phyloP scores from a whole-genome alignment of 2,113 vertebrate species.

The Sturnus vulgaris region DNA sequence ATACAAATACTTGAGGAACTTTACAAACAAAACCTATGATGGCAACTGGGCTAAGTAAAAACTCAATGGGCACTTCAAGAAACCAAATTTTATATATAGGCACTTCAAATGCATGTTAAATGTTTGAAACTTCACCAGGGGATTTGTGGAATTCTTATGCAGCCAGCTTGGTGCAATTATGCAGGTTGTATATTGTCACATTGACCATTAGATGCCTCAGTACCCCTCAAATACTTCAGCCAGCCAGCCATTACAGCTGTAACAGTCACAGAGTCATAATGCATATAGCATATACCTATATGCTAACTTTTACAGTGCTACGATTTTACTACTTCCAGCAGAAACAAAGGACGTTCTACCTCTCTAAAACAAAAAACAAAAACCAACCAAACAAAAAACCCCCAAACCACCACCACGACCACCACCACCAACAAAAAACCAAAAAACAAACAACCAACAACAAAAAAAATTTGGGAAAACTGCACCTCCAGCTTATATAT shows the following conservation, averaged over 20 bases:
- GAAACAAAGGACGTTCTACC: neutral
- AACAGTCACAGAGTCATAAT: neutral
- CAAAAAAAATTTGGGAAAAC: neutral
- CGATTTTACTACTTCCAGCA: neutral
- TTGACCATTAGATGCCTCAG: neutral
- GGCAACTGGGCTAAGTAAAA: neutral
- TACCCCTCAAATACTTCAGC: neutral
- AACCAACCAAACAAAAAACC: no score
- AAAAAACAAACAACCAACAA: no score
- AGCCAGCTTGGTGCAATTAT: neutral
- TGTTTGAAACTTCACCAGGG: neutral
- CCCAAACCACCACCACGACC: no score
- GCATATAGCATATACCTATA: neutral
- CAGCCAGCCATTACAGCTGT: neutral
- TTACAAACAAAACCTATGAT: neutral
- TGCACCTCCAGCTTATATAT: neutral
- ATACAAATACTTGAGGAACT: neutral
- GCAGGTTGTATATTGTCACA: neutral
- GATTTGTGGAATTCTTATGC: neutral
- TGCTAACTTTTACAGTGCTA: neutral
- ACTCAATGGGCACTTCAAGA: neutral
- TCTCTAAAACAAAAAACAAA: neutral
- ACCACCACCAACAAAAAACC: no score
- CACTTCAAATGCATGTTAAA: neutral
- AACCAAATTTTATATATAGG: neutral